phyloP scores from a whole-genome alignment of 2,113 vertebrate genomes.

The Petromus typicus region DNA sequence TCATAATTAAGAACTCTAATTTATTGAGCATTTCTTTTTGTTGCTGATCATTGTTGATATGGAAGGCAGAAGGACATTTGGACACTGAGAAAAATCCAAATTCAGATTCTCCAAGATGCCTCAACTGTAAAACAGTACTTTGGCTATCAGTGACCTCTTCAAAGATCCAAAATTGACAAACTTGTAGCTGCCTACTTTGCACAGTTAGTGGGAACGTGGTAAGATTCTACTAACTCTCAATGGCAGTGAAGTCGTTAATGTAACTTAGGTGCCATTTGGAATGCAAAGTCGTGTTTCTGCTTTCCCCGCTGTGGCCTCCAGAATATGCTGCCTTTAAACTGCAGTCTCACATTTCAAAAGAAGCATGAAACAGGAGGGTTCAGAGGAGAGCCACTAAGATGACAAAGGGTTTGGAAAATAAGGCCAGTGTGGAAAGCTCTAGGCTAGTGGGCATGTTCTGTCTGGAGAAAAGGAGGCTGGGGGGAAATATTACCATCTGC shows the following conservation, averaged over 20 bases:
- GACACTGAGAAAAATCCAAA: background rate
- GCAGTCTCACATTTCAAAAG: conserved; percentile 22
- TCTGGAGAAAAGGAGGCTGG: conserved; percentile 64
- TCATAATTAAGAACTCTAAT: background rate
- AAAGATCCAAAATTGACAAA: background rate
- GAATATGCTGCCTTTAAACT: conserved; percentile 1
- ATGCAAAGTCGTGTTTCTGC: background rate
- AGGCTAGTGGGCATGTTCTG: conserved; percentile 53
- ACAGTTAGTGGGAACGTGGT: background rate
- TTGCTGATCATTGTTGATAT: background rate
- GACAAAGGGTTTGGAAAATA: conserved; percentile 59
- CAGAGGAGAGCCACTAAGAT: conserved; percentile 70
- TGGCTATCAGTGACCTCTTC: background rate
- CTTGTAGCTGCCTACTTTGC: background rate
- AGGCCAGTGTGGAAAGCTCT: conserved; percentile 52
- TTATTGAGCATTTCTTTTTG: background rate
- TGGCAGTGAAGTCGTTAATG: background rate
- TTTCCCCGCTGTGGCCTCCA: background rate
- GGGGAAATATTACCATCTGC: conserved; percentile 53
- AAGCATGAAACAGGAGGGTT: conserved; percentile 29
- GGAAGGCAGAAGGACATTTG: background rate
- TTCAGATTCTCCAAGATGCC: background rate
- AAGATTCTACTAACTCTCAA: background rate
- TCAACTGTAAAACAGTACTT: background rate
- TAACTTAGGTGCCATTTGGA: background rate